Evolutionary conservation across 2,113 vertebrate genomes (phyloP).

Genomic region (Caranx ignobilis): DNA sequence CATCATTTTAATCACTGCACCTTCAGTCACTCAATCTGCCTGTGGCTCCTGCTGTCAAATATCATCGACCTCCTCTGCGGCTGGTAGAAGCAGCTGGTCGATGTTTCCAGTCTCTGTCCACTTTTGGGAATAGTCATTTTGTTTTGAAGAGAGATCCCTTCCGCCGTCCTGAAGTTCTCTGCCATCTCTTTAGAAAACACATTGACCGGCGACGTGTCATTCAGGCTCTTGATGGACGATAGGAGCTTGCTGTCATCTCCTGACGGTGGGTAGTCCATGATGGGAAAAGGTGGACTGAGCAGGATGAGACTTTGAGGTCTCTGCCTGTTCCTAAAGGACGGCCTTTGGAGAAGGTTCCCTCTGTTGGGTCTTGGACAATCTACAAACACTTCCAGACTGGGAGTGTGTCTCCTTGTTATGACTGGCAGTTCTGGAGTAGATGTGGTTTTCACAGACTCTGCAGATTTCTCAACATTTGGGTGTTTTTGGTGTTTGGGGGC

Average conservation of each 20-base stretch:
- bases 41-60: slow-evolving; percentile 93
- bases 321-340: slow-evolving; percentile 92
- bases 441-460: slow-evolving; percentile 74
- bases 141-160: slow-evolving; percentile 89
- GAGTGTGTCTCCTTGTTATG: slow-evolving; percentile 88
- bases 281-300: slow-evolving; percentile 96
- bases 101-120: slow-evolving; percentile 97
- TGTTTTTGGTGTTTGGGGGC: slow-evolving; percentile 72
- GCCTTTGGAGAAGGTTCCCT: slow-evolving; percentile 86
- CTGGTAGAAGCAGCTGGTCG: slow-evolving; percentile 99
- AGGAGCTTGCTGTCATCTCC: slow-evolving; percentile 90
- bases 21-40: slow-evolving; percentile 91
- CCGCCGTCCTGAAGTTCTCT: slow-evolving; percentile 84
- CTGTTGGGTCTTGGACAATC: slow-evolving; percentile 91
- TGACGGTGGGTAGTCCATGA: slow-evolving; percentile 92
- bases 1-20: not conserved
- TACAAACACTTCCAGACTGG: slow-evolving; percentile 88
- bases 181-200: slow-evolving; percentile 86
- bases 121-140: slow-evolving; percentile 99
- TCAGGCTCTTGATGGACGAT: slow-evolving; percentile 91
- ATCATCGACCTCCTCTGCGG: slow-evolving; percentile 97
- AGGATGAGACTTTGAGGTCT: slow-evolving; percentile 98
- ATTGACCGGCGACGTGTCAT: slow-evolving; percentile 83
- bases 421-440: slow-evolving; percentile 82
- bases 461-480: slow-evolving; percentile 60